phyloP scores from a whole-genome alignment of 2,797 vertebrate genomes.

The Emys orbicularis region DNA sequence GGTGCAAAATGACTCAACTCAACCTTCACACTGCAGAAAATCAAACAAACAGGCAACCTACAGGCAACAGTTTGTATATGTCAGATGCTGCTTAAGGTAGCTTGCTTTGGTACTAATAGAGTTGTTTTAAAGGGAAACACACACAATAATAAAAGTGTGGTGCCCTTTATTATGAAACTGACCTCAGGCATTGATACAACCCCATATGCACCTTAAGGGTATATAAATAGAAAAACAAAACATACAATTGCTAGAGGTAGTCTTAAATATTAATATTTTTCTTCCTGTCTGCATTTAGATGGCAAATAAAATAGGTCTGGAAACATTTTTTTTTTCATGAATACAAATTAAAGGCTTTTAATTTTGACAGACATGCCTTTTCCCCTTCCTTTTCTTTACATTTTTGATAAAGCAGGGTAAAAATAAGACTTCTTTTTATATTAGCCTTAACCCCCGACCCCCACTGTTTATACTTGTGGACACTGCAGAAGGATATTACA shows the following conservation, averaged over 20 bases:
- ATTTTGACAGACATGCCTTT: slow-evolving; percentile 39
- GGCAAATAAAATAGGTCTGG: slow-evolving; percentile 66
- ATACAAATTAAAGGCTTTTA: slow-evolving; percentile 49
- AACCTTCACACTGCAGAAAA: slow-evolving; percentile 91
- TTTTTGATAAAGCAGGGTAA: slow-evolving; percentile 4
- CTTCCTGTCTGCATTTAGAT: slow-evolving; percentile 70
- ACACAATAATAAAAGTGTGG: slow-evolving; percentile 1
- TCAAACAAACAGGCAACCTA: slow-evolving; percentile 81
- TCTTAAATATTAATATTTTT: slow-evolving; percentile 79
- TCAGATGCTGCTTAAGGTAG: slow-evolving; percentile 80
- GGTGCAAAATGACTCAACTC: slow-evolving; percentile 94
- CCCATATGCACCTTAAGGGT: slow-evolving; percentile 43
- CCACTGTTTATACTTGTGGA: background rate
- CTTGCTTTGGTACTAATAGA: slow-evolving; percentile 72
- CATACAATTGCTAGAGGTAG: slow-evolving; percentile 38
- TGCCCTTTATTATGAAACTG: slow-evolving; percentile 18
- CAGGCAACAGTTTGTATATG: slow-evolving; percentile 84
- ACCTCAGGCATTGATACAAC: slow-evolving; percentile 62
- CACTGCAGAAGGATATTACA: background rate
- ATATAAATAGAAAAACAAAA: slow-evolving; percentile 59
- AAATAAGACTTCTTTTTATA: background rate
- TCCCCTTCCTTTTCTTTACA: background rate
- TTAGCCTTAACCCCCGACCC: background rate
- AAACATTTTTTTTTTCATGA: background rate
- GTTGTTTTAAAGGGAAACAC: slow-evolving; percentile 58